Evolutionary conservation across 2,113 vertebrate species (phyloP).

Genomic region (Hippocampus comes): DNA sequence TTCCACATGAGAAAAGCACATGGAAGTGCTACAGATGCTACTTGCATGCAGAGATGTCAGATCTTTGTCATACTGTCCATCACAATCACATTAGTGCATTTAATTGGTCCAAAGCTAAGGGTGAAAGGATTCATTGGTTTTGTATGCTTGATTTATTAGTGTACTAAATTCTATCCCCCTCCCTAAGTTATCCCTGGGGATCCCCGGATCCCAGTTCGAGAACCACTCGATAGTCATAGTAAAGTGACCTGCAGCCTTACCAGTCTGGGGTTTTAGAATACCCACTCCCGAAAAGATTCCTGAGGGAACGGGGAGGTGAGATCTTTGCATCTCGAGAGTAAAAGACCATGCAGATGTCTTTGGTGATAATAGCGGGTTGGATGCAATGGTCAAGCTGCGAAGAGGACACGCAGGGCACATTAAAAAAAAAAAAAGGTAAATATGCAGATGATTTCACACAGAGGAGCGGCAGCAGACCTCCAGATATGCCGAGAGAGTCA

Average conservation of each 20-base stretch:
- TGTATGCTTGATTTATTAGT: not conserved
- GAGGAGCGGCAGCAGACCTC: conserved; percentile 76
- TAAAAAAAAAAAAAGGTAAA: not conserved
- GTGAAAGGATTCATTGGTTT: not conserved
- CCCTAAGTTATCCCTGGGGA: not conserved
- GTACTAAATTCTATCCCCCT: no score
- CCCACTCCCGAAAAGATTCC: conserved; percentile 92
- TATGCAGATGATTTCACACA: not conserved
- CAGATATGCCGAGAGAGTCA: conserved; percentile 96
- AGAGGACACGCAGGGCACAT: conserved; percentile 4
- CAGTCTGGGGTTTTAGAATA: conserved; percentile 94
- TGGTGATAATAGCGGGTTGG: conserved; percentile 95
- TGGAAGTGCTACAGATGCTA: not conserved
- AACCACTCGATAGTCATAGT: not conserved
- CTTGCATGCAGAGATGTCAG: not conserved
- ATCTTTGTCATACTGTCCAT: not conserved
- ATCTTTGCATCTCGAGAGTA: conserved; percentile 96
- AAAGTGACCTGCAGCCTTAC: conserved; percentile 62
- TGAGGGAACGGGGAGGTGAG: conserved; percentile 90
- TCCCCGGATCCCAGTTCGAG: not conserved
- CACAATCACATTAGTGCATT: not conserved
- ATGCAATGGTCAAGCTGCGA: conserved; percentile 95
- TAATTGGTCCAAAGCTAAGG: no score
- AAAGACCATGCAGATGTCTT: conserved; percentile 97
- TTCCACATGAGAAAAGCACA: not conserved